Evolutionary conservation across 2,888 invertebrate species (phyloP).

Genomic region (Eremobia ochroleuca): DNA sequence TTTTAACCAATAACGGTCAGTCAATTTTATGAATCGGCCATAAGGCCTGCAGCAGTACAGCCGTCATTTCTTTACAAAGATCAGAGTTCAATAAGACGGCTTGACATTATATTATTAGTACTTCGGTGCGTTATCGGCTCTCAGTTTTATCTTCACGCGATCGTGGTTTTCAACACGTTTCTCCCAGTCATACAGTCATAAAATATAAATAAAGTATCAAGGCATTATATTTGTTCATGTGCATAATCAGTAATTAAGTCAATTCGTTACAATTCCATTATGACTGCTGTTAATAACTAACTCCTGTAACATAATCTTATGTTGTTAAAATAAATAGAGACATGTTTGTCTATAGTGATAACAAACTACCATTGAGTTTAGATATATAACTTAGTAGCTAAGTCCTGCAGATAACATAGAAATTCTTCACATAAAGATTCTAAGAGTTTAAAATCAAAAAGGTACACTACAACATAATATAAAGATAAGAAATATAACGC

Average conservation of each 20-base stretch:
- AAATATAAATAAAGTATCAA: conserved; percentile 43
- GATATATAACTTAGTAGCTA: conserved; percentile 71
- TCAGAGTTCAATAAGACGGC: conserved; percentile 7
- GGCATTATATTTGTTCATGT: conserved; percentile 53
- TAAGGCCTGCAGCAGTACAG: not conserved
- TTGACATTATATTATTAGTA: conserved; percentile 11
- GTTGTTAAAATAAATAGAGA: conserved; percentile 64
- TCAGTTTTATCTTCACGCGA: conserved; percentile 53
- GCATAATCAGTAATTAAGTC: conserved; percentile 51
- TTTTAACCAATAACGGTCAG: not conserved
- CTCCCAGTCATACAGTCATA: conserved; percentile 49
- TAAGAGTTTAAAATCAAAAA: conserved; percentile 60
- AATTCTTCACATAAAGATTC: conserved; percentile 69
- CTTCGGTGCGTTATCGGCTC: conserved; percentile 39
- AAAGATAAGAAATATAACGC: conserved; percentile 56
- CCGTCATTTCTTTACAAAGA: conserved; percentile 9
- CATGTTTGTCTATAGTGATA: conserved; percentile 73
- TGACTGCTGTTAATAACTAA: conserved; percentile 55
- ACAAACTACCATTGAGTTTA: conserved; percentile 65
- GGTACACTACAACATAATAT: conserved; percentile 50
- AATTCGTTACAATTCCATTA: conserved; percentile 54
- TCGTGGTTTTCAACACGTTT: conserved; percentile 57
- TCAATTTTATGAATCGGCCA: not conserved
- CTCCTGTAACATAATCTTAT: conserved; percentile 66
- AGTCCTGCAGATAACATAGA: conserved; percentile 76